Evolutionary conservation across 1,140 invertebrate species (phyloP), one percentile per base, ranked within the genome.

Genomic region (Drosophila virilis): DNA sequence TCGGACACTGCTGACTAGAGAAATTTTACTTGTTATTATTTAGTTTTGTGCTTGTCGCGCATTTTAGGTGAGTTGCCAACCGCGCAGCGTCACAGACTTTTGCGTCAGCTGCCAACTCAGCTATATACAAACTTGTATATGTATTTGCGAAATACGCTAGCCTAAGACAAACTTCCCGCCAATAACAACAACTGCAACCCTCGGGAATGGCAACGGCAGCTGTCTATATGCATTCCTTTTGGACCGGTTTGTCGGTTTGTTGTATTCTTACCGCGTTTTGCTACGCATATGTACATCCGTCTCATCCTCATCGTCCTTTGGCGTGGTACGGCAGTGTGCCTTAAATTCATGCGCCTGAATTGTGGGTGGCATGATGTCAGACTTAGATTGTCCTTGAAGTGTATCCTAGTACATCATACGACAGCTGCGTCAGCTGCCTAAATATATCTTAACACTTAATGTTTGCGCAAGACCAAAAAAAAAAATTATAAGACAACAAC

Each of bases 301-400:
- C 33, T 85, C 71, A 1, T 55, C 57, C 4, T 75, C 78, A 10
- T 80, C 78, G 40, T 81, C 89, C 77, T 85, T 78, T 45, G 67
- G 58, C 64, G 65, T 55, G 46, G 73, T 58, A 37, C 55, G 74
- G 40, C 70, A 81, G 50, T 77, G 82, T 4, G 33, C 48, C 62
- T 90, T 90, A 7, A 80, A 90, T 35, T 80, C 79, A 37, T 90
- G 83, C 45, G 61, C 77, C 3, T 80, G 83, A n/a, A 82, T 85
- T 32, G 88, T 91, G 33, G 89, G 89, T 42, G 89, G 76, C 89
- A 83, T 91, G 71, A 89, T 89, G 77, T 78, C 84, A 88, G 54
- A 55, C 58, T 55, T n/a, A 38, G 8, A 48, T 7, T 67, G 45
- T 84, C 80, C 84, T 89, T 69, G 46, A 43, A 52, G 2, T 55